phyloP scores from a whole-genome alignment of 2,113 vertebrate genomes.

The Pitta sordida region DNA sequence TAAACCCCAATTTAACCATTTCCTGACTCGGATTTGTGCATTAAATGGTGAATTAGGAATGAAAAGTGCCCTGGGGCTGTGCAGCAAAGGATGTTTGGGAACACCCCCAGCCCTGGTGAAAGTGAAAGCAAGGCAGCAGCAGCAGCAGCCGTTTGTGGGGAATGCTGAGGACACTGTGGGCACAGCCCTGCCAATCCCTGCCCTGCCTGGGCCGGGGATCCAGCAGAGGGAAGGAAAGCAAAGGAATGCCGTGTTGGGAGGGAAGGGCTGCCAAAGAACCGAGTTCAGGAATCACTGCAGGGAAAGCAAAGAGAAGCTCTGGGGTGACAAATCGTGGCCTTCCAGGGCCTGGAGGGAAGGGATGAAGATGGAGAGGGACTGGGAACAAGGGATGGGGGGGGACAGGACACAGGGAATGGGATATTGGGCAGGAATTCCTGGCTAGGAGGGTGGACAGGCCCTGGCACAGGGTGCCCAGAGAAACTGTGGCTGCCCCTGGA shows the following conservation, averaged over 20 bases:
- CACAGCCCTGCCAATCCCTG: background rate
- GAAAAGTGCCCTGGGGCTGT: background rate
- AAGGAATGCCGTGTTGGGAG: background rate
- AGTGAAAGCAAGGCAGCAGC: conserved; percentile 24
- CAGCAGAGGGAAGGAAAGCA: background rate
- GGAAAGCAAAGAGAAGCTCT: background rate
- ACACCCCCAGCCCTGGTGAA: background rate
- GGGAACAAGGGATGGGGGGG: no score
- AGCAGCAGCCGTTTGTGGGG: background rate
- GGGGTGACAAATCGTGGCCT: background rate
- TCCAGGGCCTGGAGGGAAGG: background rate
- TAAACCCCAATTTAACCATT: background rate
- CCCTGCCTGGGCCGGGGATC: background rate
- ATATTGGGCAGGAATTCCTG: background rate
- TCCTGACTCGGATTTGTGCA: fast-evolving
- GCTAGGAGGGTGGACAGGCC: background rate
- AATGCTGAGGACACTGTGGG: background rate
- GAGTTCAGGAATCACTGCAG: fast-evolving
- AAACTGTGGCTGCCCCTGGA: background rate
- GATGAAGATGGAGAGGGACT: background rate
- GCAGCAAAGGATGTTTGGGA: background rate
- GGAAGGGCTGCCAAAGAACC: background rate
- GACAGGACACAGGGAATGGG: background rate
- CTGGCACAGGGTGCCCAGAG: background rate
- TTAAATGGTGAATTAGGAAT: background rate